Evolutionary conservation across 2,888 invertebrate genomes (phyloP).

Genomic region (Smittia sp.): DNA sequence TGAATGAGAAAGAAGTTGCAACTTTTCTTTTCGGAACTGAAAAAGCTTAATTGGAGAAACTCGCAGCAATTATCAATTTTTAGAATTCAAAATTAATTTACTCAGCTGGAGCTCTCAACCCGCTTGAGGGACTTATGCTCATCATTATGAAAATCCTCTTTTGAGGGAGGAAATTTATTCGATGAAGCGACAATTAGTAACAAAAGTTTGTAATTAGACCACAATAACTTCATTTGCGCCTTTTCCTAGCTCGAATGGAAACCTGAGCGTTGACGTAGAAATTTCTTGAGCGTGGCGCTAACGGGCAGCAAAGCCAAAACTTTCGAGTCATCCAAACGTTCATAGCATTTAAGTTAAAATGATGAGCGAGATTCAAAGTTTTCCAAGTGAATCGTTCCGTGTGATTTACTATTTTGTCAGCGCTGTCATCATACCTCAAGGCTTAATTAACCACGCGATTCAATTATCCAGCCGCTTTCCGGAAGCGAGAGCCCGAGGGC

Average conservation of each 20-base stretch:
- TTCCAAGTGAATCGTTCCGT: neutral
- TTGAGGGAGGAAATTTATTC: neutral
- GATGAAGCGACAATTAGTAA: conserved; percentile 7
- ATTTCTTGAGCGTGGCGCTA: neutral
- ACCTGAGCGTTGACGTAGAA: neutral
- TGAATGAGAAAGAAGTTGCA: neutral
- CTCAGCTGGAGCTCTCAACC: neutral
- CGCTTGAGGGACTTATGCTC: neutral
- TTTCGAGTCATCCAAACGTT: neutral
- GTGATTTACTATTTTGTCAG: neutral
- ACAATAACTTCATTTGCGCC: neutral
- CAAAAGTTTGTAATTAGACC: conserved; percentile 23
- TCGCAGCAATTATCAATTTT: conserved; percentile 18
- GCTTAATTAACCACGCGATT: neutral
- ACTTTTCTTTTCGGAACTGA: neutral
- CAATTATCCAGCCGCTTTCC: too few relatives aligned
- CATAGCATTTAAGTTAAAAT: neutral
- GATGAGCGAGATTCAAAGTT: neutral
- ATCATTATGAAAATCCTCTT: conserved; percentile 9
- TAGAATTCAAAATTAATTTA: conserved; percentile 17
- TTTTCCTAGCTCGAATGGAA: neutral
- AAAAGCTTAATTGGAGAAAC: conserved; percentile 12
- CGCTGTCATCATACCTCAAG: neutral
- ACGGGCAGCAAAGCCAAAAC: neutral
- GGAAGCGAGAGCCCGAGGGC: too few relatives aligned